A percentile compares a stretch with the other conserved stretches of the same genome.
Conservation (phyloP, 2,888 invertebrate species). For the Gibbula magus region DNA sequence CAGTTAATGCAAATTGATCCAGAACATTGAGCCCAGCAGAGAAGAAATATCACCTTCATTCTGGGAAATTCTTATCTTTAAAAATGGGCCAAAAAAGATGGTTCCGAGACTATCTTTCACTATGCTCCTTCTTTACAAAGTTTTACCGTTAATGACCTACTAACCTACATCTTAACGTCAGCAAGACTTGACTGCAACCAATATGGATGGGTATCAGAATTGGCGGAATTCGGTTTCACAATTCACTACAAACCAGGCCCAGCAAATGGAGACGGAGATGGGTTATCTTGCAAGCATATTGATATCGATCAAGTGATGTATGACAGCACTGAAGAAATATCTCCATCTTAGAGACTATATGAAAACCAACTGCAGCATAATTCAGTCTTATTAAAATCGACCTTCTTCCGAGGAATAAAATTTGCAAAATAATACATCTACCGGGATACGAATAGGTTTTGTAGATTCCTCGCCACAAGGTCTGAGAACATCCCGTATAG, state of each 20-base stretch:
- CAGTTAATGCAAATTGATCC: neutral
- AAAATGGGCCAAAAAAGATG: neutral
- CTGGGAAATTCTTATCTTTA: neutral
- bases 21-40: constrained; percentile 15
- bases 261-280: constrained; percentile 1
- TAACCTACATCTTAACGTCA: neutral
- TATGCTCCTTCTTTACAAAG: neutral
- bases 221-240: neutral
- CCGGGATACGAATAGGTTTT: too few relatives aligned
- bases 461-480: too few relatives aligned
- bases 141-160: neutral
- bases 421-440: too few relatives aligned
- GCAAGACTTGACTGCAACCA: neutral
- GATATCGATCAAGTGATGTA: neutral
- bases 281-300: neutral
- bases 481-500: too few relatives aligned
- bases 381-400: too few relatives aligned
- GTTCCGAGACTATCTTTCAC: constrained; percentile 22
- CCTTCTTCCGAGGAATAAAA: too few relatives aligned
- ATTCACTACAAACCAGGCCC: neutral
- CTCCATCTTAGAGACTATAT: neutral
- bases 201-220: neutral
- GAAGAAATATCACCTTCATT: constrained; percentile 6
- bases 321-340: neutral
- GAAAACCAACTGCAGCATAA: neutral